phyloP scores from a whole-genome alignment of 2,113 vertebrate genomes.

The Aegypius monachus region DNA sequence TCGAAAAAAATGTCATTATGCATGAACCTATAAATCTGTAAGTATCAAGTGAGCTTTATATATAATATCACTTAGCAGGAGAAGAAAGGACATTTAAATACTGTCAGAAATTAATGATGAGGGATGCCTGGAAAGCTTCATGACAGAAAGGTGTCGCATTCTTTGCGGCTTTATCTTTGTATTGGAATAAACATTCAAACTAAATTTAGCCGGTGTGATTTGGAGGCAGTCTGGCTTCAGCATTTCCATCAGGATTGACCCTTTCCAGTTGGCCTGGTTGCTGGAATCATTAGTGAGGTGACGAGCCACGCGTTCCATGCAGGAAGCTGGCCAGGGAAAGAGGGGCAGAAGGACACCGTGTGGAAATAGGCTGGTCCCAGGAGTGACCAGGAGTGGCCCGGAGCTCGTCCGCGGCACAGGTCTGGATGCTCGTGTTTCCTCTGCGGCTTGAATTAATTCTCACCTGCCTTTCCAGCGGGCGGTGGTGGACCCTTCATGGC shows the following conservation, averaged over 20 bases:
- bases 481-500: neutral
- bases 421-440: neutral
- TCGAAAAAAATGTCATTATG: neutral
- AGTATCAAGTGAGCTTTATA: neutral
- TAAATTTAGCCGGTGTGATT: neutral
- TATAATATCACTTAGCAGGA: neutral
- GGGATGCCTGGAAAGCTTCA: neutral
- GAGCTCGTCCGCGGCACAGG: neutral
- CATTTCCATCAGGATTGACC: neutral
- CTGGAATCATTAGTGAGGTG: neutral
- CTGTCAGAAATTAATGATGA: neutral
- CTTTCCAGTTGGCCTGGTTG: neutral
- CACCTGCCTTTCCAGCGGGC: neutral
- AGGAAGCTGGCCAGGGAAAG: neutral
- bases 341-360: neutral
- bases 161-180: neutral
- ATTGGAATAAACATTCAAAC: neutral
- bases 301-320: fast-evolving
- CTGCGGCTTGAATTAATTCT: neutral
- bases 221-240: neutral
- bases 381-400: neutral
- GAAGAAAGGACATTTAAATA: conserved; percentile 14
- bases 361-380: neutral
- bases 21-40: neutral
- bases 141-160: neutral